These are phyloP conservation scores for Fistularia tabacaria DNA, from an alignment of 2,797 vertebrate genomes.

Conservation along the genomic window DNA sequence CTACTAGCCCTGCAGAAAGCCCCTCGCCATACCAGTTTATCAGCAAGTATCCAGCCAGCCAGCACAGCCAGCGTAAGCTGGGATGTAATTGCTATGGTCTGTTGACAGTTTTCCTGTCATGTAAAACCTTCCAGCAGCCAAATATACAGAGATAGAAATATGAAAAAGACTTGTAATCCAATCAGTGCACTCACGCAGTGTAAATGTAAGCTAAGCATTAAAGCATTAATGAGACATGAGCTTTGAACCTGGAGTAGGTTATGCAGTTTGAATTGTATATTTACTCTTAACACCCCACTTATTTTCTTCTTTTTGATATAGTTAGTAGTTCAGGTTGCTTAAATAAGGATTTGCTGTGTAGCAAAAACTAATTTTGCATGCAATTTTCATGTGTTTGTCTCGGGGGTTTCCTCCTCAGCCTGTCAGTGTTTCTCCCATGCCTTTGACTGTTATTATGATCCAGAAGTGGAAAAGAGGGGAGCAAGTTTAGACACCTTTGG, in stretches of 20 bases:
- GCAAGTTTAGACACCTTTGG: constrained; percentile 87
- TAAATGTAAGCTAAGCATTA: constrained; percentile 13
- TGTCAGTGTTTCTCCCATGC: constrained; percentile 94
- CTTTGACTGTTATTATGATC: constrained; percentile 88
- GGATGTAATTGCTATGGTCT: constrained; percentile 50
- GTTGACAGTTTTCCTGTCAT: constrained; percentile 39
- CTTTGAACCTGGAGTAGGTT: constrained; percentile 37
- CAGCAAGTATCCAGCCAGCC: constrained; percentile 21
- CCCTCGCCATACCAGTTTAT: constrained; percentile 27
- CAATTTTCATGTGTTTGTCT: constrained; percentile 25
- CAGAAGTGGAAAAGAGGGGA: constrained; percentile 76
- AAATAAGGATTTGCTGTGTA: constrained; percentile 35
- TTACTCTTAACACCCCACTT: constrained; percentile 26
- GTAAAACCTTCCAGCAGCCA: constrained; percentile 37
- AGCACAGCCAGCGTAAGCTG: constrained; percentile 34
- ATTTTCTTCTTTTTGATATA: constrained; percentile 14
- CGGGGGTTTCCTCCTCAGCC: constrained; percentile 73
- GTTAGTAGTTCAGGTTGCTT: constrained; percentile 40
- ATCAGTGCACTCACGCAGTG: constrained; percentile 21
- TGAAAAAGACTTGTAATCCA: constrained; percentile 41
- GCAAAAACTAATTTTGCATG: constrained; percentile 35
- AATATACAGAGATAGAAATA: constrained; percentile 20
- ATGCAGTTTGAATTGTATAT: constrained; percentile 37
- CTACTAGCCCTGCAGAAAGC: constrained; percentile 9
- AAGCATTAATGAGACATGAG: constrained; percentile 33